Evolutionary conservation across 2,113 vertebrate genomes (phyloP).

Genomic region (Lophochroa leadbeateri): DNA sequence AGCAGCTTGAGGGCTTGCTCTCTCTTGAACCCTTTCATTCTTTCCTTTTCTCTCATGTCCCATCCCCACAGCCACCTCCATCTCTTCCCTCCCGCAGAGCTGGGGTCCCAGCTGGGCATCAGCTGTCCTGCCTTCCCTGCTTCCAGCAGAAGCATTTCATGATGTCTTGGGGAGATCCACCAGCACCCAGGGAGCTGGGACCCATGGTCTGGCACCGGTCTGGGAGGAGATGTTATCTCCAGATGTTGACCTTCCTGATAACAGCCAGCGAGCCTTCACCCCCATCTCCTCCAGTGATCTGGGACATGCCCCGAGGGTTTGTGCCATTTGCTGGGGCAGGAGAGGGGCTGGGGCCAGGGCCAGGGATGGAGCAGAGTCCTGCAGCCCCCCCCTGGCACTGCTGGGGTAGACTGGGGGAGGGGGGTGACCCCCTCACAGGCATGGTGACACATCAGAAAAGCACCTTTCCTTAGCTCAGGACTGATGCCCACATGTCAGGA

Average conservation of each 20-base stretch:
- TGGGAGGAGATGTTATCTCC: background rate
- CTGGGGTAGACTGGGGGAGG: background rate
- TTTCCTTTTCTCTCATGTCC: background rate
- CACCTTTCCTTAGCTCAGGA: background rate
- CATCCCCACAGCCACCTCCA: rapidly evolving
- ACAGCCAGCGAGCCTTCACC: rapidly evolving
- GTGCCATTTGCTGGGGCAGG: background rate
- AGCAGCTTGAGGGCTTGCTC: rapidly evolving
- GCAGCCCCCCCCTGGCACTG: background rate
- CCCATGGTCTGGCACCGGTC: rapidly evolving
- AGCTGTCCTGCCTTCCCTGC: background rate
- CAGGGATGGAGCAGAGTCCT: background rate
- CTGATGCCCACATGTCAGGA: background rate
- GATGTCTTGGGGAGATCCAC: background rate
- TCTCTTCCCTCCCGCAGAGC: background rate
- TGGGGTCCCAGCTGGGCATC: background rate
- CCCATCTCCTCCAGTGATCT: background rate
- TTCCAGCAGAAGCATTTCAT: background rate
- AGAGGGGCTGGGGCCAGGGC: background rate
- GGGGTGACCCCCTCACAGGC: background rate
- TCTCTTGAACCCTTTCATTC: background rate
- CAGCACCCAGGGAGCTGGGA: background rate
- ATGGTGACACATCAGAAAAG: background rate
- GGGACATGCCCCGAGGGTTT: rapidly evolving
- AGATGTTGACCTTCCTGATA: background rate